phyloP scores from a whole-genome alignment of 2,888 invertebrate genomes.

The Ophioninae sp. region DNA sequence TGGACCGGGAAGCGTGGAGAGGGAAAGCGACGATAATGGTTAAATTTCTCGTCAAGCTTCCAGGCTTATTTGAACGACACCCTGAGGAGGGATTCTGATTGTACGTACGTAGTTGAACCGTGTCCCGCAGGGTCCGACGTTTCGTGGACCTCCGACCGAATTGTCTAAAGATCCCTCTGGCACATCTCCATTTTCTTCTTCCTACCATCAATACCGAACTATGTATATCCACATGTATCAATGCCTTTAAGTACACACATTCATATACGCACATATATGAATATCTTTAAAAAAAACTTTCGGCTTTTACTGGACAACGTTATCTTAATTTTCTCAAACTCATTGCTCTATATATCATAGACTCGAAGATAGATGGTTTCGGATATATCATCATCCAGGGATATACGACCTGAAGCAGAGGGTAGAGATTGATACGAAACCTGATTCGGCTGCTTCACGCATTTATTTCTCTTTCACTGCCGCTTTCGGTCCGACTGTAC shows the following conservation, averaged over 20 bases:
- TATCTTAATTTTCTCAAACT: slow-evolving; percentile 44
- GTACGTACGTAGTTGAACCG: slow-evolving; percentile 31
- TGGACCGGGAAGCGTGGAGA: background rate
- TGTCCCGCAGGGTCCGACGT: slow-evolving; percentile 24
- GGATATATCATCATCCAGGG: slow-evolving; percentile 26
- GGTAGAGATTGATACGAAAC: slow-evolving; percentile 49
- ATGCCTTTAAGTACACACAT: background rate
- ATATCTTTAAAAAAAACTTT: slow-evolving; percentile 15
- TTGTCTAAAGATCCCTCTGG: slow-evolving; percentile 30
- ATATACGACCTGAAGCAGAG: slow-evolving; percentile 7
- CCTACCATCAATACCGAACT: slow-evolving; percentile 11
- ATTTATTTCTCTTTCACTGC: slow-evolving; percentile 55
- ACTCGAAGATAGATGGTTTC: slow-evolving; percentile 19
- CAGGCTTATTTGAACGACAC: slow-evolving; percentile 49
- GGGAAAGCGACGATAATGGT: slow-evolving; percentile 23
- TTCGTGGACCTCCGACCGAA: background rate
- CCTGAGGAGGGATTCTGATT: slow-evolving; percentile 36
- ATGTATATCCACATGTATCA: background rate
- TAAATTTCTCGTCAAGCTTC: slow-evolving; percentile 20
- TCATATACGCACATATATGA: background rate
- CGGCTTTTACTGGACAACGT: slow-evolving; percentile 32
- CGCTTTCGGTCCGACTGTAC: slow-evolving; percentile 36
- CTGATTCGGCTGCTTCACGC: slow-evolving; percentile 36
- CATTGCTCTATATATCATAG: slow-evolving; percentile 33
- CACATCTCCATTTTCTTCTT: slow-evolving; percentile 44